Evolutionary conservation across 2,797 vertebrate species (phyloP), one percentile per base, ranked within the genome.

Genomic region (Rallus crepitans): DNA sequence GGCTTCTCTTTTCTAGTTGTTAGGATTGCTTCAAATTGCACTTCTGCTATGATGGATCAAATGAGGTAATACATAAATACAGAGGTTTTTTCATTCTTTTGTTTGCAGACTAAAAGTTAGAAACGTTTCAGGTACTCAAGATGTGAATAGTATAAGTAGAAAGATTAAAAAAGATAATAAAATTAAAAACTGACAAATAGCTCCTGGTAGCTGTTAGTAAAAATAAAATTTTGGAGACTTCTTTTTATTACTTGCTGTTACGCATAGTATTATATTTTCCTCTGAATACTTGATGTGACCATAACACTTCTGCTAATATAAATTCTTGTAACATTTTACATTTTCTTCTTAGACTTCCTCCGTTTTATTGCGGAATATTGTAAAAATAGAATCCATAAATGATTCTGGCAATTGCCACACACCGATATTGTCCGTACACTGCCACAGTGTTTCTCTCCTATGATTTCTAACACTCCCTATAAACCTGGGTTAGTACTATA

Each of bases 351-450:
- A 87, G 15, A n/a, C 27, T 82, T 92, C 16, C 17, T 50, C 71
- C 63, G 15, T 81, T 93, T 89, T 87, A 81, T 72, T 93, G 39
- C 0, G 1, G 69, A 81, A 82, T 82, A 69, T 27, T 79, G 53
- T 30, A 79, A 85, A 89, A 88, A 90, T 81, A 91, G 65, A 82
- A 87, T 75, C 48, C 39, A 86, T 77, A 93, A 73, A 79, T 64
- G 15, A 73, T 69, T 65, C 42, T 88, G 66, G 55, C 48, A 88
- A 80, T 80, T 80, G 56, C 52, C 42, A 59, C 0, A 0, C 18
- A 75, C 24, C 31, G 73, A 21, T 69, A 64, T 69, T 90, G 19
- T 81, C 61, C 5, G 0, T 81, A n/a, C 42, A 60, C 35, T 80
- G n/a, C 63, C 45, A 15, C 19, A 90, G 9, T 48, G 17, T 82